Base-by-base conservation (phyloP, 2,888 invertebrate species). In the Cosmopolites sordidus region DNA sequence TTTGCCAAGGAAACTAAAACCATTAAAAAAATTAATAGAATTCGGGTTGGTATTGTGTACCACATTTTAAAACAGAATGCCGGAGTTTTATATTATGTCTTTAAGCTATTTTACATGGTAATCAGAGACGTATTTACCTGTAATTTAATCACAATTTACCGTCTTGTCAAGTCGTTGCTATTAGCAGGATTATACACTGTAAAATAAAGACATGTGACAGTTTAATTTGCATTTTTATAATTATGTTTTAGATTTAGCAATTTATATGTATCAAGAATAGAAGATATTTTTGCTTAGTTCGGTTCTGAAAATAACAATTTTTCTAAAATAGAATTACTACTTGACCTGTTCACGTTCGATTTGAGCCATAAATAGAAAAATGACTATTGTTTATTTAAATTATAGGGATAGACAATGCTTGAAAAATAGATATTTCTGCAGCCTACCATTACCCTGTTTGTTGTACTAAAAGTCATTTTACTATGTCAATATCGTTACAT, bases 11-110 rank as follows among this genome's bases (percentile, higher is more conserved):
- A 12, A 47, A 41, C 37, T 14, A 9, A 22, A 42, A 29, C 33
- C 38, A 59, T 39, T 29, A 37, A 17, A 0, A 49, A 22, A 42
- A 52, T 2, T n/a, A 53, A 22, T 16, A 52, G 8, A 37, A 51
- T 12, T 3, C 16, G 16, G 18, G 41, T 33, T 29, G 22, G 48
- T 37, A 17, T 49, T 18, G 47, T 41, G 42, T 29, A 15, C 37
- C 29, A 47, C 59, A 59, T 59, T 49, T 51, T 45, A 33, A 46
- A 8, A 40, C 40, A 43, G 50, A 59, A 48, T 59, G 48, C n/a
- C 11, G 2, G 8, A 33, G 11, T 33, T 5, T 33, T 33, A 33
- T 9, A 33, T 11, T 3, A 33, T 4, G n/a, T n/a, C 12, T n/a
- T 33, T 11, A 3, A n/a, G 11, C 33, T 33, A 33, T n/a, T 5